Base-by-base conservation (phyloP, 2,113 vertebrate species). In the Amia ocellicauda region DNA sequence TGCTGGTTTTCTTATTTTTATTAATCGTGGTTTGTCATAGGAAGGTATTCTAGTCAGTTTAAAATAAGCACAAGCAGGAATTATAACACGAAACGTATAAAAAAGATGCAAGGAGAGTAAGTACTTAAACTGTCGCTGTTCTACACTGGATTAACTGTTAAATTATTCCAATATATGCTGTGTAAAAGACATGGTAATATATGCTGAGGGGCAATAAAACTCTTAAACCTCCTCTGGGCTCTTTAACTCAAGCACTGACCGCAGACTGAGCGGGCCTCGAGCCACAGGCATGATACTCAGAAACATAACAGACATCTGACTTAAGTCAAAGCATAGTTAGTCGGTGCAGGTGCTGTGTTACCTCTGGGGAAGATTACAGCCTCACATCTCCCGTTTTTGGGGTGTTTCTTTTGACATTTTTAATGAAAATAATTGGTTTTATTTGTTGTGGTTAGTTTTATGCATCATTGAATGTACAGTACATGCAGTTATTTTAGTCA, bases 131-230 rank as follows among this genome's bases (percentile, higher is more conserved):
- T 23, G 28, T 7, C 20, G 40, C 64, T 63, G 60, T 31, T 56
- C 14, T 20, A 31, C 62, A 70, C 67, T 70, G 69, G 62, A 70
- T 51, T 29, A 22, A 28, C 41, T 29, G 55, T 36, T 36, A 11
- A 36, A 36, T 11, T 36, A 36, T 5, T 36, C 31, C 5, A 7
- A 5, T 36, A 11, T 36, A 36, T 36, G 11, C 31, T 36, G 31
- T 36, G 11, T 11, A 36, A 11, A 11, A 36, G 31, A 36, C n/a
- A n/a, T n/a, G n/a, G n/a, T n/a, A n/a, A n/a, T 36, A 11, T 36
- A 36, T 1, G 13, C 3, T 1, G 1, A 47, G 45, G 45, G 45
- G 14, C 16, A 47, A 17, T 47, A 47, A 4, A 5, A 19, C 16
- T 3, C 5, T 47, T 47, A 16, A 5, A 19, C 45, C n/a, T 17